phyloP scores from a whole-genome alignment of 2,797 vertebrate genomes.

The Nyctibius grandis region DNA sequence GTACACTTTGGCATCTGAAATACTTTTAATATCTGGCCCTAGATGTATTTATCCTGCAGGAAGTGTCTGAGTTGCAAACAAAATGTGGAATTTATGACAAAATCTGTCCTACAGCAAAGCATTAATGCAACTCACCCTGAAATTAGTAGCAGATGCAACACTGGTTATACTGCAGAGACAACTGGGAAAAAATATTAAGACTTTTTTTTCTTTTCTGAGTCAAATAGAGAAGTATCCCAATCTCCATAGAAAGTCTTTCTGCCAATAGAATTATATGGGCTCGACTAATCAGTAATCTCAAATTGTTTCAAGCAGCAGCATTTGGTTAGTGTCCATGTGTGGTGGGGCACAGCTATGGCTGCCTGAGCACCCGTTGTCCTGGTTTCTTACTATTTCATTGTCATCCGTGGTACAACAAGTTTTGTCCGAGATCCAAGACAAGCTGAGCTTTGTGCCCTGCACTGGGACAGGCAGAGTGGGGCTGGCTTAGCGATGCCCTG shows the following conservation, averaged over 20 bases:
- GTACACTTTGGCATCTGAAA: background rate
- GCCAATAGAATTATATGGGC: background rate
- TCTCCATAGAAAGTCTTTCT: background rate
- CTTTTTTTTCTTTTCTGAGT: background rate
- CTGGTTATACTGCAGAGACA: background rate
- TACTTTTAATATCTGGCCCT: background rate
- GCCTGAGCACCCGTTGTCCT: accelerated
- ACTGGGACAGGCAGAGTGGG: background rate
- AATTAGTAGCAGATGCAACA: background rate
- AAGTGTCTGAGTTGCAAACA: background rate
- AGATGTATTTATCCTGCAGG: conserved; percentile 4
- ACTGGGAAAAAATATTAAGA: background rate
- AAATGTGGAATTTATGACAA: background rate
- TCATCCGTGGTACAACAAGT: accelerated
- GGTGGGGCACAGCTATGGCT: background rate
- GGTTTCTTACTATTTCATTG: background rate
- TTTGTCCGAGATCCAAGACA: background rate
- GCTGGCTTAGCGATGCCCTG: background rate
- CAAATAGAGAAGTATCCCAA: background rate
- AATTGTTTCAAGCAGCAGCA: background rate
- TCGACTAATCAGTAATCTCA: background rate
- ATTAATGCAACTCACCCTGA: background rate
- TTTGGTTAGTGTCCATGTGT: accelerated
- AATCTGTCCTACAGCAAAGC: background rate
- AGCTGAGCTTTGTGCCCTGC: accelerated